Evolutionary conservation across 2,888 invertebrate genomes (phyloP).

Genomic region (Prenolepis imparis): DNA sequence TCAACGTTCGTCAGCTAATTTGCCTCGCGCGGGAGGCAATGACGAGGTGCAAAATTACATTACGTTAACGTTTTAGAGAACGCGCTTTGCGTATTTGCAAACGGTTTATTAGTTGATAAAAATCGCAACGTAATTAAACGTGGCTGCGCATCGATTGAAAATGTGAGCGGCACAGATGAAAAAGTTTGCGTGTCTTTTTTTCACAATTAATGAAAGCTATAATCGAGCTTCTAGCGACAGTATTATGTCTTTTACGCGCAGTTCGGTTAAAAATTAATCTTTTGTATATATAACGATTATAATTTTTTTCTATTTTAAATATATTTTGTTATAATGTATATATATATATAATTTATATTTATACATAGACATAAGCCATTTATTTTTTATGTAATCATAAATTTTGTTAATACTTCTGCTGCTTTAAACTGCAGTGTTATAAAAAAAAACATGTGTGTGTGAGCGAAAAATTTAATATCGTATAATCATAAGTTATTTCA

Average conservation of each 20-base stretch:
- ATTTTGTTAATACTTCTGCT: conserved; percentile 2
- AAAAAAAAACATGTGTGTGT: not conserved
- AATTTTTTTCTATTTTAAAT: not conserved
- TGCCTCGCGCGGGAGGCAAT: conserved; percentile 29
- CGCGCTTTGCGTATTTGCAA: conserved; percentile 2
- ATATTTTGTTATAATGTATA: not conserved
- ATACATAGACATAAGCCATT: too few relatives aligned
- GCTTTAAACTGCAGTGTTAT: not conserved
- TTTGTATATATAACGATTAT: not conserved
- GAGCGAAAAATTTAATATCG: conserved; percentile 33
- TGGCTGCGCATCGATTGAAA: not conserved
- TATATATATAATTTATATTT: not conserved
- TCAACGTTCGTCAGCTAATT: conserved; percentile 68
- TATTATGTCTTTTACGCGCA: not conserved
- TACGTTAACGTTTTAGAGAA: conserved; percentile 41
- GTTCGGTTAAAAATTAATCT: not conserved
- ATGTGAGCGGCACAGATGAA: not conserved
- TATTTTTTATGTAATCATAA: not conserved
- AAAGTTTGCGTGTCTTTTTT: not conserved
- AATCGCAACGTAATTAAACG: conserved; percentile 19
- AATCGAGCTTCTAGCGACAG: not conserved
- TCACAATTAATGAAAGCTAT: not conserved
- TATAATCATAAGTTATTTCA: conserved; percentile 17
- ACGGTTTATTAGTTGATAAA: conserved; percentile 39
- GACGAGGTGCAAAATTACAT: conserved; percentile 34